Conservation (phyloP, 2,113 vertebrate genomes). For the Parotia lawesii region DNA sequence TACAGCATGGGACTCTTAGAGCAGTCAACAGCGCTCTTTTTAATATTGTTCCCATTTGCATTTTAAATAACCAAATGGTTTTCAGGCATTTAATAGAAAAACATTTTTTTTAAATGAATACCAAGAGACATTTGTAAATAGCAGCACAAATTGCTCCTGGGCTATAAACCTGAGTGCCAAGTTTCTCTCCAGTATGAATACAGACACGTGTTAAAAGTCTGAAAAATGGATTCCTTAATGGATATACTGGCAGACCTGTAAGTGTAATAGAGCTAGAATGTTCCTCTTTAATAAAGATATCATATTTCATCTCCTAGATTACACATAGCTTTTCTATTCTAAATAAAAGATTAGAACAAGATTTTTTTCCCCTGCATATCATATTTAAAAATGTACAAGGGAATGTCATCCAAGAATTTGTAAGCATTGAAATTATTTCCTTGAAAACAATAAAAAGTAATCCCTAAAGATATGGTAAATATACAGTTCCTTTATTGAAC, state of each 20-base stretch:
- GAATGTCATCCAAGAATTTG: conserved; percentile 41
- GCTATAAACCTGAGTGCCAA: conserved; percentile 68
- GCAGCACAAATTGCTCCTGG: conserved; percentile 69
- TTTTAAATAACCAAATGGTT: conserved; percentile 66
- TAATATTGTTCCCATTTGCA: conserved; percentile 36
- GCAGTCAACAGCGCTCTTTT: not conserved
- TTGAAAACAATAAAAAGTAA: conserved; percentile 58
- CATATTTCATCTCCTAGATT: conserved; percentile 44
- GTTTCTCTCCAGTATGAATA: conserved; percentile 65
- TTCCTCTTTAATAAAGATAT: conserved; percentile 64
- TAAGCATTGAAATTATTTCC: conserved; percentile 49
- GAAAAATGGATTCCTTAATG: conserved; percentile 69
- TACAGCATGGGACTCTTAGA: not conserved
- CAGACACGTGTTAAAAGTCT: conserved; percentile 60
- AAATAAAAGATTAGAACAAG: conserved; percentile 54
- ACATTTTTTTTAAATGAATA: conserved; percentile 68
- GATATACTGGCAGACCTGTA: conserved; percentile 63
- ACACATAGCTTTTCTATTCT: conserved; percentile 28
- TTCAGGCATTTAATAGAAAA: conserved; percentile 65
- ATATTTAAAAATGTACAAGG: conserved; percentile 53
- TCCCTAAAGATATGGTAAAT: conserved; percentile 69
- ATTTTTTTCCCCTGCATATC: conserved; percentile 29
- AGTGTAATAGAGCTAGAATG: conserved; percentile 54
- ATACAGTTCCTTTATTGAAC: conserved; percentile 71
- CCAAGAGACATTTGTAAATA: conserved; percentile 70